Evolutionary conservation across 1,140 invertebrate genomes (phyloP).

Genomic region (Epicauta chinensis): DNA sequence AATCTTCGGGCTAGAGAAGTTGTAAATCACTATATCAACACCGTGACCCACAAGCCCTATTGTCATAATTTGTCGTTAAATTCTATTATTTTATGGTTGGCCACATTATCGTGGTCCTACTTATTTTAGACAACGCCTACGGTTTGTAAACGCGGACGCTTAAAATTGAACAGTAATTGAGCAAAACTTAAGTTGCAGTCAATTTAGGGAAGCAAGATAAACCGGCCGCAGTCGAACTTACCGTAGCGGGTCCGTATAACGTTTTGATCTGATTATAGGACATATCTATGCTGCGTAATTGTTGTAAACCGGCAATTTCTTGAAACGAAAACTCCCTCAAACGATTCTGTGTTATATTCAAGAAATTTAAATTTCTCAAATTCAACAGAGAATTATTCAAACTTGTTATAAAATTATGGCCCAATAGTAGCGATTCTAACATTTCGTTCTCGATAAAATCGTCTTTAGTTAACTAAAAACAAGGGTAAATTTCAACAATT

Average conservation of each 20-base stretch:
- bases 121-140: too few relatives aligned
- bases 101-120: too few relatives aligned
- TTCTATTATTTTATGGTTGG: too few relatives aligned
- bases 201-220: not conserved
- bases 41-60: too few relatives aligned
- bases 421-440: constrained; percentile 60
- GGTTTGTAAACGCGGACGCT: too few relatives aligned
- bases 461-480: constrained; percentile 59
- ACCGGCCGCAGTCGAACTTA: constrained; percentile 38
- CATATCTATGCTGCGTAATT: constrained; percentile 60
- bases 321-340: constrained; percentile 68
- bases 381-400: constrained; percentile 68
- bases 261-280: constrained; percentile 66
- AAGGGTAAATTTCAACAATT: not conserved
- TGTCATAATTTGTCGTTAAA: too few relatives aligned
- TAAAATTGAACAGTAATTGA: too few relatives aligned
- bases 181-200: too few relatives aligned
- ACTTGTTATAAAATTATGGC: constrained; percentile 61
- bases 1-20: too few relatives aligned
- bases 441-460: constrained; percentile 63
- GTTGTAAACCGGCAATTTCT: constrained; percentile 63
- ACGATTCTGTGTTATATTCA: constrained; percentile 71
- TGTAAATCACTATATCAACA: too few relatives aligned
- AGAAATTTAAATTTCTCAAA: constrained; percentile 55
- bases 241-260: constrained; percentile 60